Evolutionary conservation across 2,888 invertebrate genomes (phyloP).

Genomic region (Cryptops parisi): DNA sequence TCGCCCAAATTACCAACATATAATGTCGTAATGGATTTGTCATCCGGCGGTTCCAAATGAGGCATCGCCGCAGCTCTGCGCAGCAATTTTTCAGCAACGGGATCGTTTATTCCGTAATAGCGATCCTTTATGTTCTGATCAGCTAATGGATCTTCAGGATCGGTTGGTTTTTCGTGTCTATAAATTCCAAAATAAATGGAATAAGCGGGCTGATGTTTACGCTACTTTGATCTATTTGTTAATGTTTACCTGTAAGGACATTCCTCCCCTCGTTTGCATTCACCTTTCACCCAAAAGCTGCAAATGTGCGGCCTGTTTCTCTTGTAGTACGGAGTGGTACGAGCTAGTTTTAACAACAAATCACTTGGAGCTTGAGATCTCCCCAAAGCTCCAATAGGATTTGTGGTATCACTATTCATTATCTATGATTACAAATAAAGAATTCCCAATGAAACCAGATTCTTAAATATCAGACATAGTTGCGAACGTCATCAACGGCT

Average conservation of each 20-base stretch:
- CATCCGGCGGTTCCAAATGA: constrained; percentile 87
- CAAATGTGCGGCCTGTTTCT: constrained; percentile 90
- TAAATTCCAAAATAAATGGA: neutral
- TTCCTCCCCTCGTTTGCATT: constrained; percentile 89
- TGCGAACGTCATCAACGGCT: neutral
- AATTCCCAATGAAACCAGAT: neutral
- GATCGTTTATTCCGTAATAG: constrained; percentile 90
- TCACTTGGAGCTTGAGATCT: constrained; percentile 59
- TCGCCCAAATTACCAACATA: constrained; percentile 95
- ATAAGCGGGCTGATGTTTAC: neutral
- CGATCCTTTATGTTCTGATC: constrained; percentile 90
- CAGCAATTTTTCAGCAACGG: constrained; percentile 86
- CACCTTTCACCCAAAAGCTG: constrained; percentile 97
- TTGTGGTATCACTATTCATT: constrained; percentile 33
- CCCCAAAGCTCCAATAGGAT: constrained; percentile 36
- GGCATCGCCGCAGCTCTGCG: constrained; percentile 85
- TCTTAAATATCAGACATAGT: neutral
- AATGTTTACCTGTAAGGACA: constrained; percentile 71
- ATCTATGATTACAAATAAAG: too few species aligned
- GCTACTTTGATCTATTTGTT: too few species aligned
- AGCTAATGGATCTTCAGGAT: constrained; percentile 90
- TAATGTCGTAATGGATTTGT: constrained; percentile 86
- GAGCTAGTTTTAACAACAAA: constrained; percentile 67
- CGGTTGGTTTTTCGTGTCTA: constrained; percentile 86
- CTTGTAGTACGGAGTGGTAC: constrained; percentile 90